phyloP scores from a whole-genome alignment of 2,113 vertebrate genomes.

The Pan paniscus region DNA sequence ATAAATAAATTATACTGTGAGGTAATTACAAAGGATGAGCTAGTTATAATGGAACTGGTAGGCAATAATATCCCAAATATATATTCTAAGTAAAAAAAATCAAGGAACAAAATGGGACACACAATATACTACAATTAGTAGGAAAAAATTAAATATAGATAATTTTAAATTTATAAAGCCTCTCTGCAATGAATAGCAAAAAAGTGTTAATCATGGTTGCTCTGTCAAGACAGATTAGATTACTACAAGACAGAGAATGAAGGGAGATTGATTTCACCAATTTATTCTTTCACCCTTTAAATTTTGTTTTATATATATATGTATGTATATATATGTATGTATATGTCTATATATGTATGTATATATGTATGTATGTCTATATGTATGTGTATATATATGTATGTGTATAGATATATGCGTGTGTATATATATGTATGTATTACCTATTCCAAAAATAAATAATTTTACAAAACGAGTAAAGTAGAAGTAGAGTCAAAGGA shows the following conservation, averaged over 20 bases:
- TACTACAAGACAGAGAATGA: not conserved
- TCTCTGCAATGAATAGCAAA: not conserved
- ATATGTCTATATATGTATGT: no score
- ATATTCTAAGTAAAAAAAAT: not conserved
- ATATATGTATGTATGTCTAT: no score
- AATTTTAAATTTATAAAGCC: not conserved
- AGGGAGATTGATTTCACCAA: not conserved
- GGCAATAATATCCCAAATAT: not conserved
- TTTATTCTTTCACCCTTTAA: not conserved
- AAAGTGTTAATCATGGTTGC: not conserved
- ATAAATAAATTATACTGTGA: not conserved
- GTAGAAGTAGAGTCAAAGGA: not conserved
- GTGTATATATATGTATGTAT: not conserved
- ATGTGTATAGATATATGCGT: no score
- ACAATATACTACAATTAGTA: not conserved
- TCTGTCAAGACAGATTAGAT: not conserved
- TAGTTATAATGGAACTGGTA: not conserved
- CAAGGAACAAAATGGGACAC: not conserved
- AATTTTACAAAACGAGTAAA: not conserved
- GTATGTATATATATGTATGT: no score
- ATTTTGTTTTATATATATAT: not conserved
- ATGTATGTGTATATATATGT: no score
- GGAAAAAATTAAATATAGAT: not conserved
- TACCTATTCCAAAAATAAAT: not conserved
- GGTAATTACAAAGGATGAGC: not conserved